Evolutionary conservation across 1,140 invertebrate species (phyloP), one percentile per base, ranked within the genome.

Genomic region (Lordiphosa stackelbergi): DNA sequence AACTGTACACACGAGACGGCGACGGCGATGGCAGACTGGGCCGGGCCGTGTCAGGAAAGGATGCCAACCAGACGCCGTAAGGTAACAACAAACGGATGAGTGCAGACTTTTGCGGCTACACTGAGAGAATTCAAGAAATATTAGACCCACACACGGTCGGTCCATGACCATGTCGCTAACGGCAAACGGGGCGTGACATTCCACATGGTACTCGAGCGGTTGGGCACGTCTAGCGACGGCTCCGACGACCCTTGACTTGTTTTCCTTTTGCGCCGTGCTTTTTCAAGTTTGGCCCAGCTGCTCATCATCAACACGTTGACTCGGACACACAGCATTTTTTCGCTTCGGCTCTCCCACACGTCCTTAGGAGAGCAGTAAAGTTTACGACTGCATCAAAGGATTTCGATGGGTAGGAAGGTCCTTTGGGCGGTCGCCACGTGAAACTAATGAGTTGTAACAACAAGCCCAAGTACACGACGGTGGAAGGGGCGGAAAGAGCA

Each of bases 381-480:
- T 63, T 74, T 73, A 73, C 72, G 70, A 65, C 70, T 74, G 71
- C 70, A 73, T 74, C 71, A 74, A 74, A 74, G 71, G 71, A 69
- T 69, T 74, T 69, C 37, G 49, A 43, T 43, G 10, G 37, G 34
- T 41, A 6, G 2, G 24, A 28, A 28, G 24, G 24, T n/a, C 9
- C 43, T 16, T n/a, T 7, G 46, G 22, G 41, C 2, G 12, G 24
- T 10, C 12, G 57, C 59, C 46, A 69, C 72, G 66, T 59, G 71
- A 69, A 74, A 69, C 71, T 73, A 74, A 74, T 74, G 70, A 74
- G 71, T 74, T 74, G 71, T 74, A 69, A 73, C 70, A 73, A 74
- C 70, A 74, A 73, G 70, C 65, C 53, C 57, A 46, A 62, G 53
- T 54, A 73, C 69, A 72, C 53, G 68, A 49, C 60, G 19, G 2